Conservation (phyloP, 2,888 invertebrate species). For the Eupithecia inturbata region DNA sequence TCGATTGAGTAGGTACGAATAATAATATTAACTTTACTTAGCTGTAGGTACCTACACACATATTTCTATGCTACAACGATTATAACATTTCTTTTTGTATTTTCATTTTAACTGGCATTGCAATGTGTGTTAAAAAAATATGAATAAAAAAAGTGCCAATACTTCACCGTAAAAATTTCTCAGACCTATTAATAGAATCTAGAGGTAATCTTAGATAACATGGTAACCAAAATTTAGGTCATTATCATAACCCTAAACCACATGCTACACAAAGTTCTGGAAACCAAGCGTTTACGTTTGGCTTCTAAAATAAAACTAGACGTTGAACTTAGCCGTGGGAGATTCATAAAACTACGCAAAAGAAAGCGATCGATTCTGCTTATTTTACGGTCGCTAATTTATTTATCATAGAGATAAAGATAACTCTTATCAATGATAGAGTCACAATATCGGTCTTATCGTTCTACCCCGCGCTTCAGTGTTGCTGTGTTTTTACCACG, state of each 20-base stretch:
- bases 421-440: conserved; percentile 49
- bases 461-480: conserved; percentile 21
- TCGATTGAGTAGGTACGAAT: no score
- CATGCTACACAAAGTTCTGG: conserved; percentile 9
- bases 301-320: conserved; percentile 33
- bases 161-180: neutral
- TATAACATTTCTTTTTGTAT: no score
- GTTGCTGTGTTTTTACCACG: conserved; percentile 11
- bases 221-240: conserved; percentile 11
- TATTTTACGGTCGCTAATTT: conserved; percentile 25
- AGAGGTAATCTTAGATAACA: neutral
- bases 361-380: conserved; percentile 36
- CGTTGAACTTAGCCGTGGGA: conserved; percentile 13
- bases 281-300: conserved; percentile 29
- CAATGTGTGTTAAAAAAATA: no score
- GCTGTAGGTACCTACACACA: no score
- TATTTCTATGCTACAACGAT: no score
- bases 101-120: no score
- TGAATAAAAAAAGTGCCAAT: no score
- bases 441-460: conserved; percentile 26
- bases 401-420: conserved; percentile 49
- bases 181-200: neutral
- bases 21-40: no score
- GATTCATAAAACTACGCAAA: conserved; percentile 25
- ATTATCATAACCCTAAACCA: conserved; percentile 17